Base-by-base conservation (phyloP, 2,888 invertebrate genomes). In the Lacanobia oleracea region DNA sequence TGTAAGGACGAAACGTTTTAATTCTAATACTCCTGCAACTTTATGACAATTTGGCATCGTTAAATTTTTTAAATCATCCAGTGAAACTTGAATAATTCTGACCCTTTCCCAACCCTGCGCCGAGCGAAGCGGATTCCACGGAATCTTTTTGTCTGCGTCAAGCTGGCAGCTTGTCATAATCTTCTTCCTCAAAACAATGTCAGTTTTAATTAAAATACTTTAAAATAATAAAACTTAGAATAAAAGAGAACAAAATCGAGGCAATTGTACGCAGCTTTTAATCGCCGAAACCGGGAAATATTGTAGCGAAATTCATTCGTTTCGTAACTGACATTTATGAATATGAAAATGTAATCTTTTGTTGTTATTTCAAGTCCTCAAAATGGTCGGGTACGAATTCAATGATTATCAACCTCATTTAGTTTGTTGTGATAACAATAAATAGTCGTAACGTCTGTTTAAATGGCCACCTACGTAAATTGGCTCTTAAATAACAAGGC, bases 171-270 rank as follows among this genome's bases (percentile, higher is more conserved):
- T 91, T 89, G 91, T 91, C 90, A 91, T 93, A 93, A 94, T 93
- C 92, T 89, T 87, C 88, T 87, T 88, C 87, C 86, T 83, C 86
- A 90, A 92, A 92, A 93, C 92, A 93, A 93, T 91, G 91, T 90
- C 88, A 87, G 89, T 89, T 93, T 92, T 92, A 93, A 93, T 94
- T 93, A 92, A 92, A 91, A 91, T 91, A 90, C 88, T 92, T 92
- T 88, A 87, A 88, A 91, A 92, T 89, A 90, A 91, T 90, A 91
- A 91, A 92, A 91, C 79, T 86, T 85, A 81, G 79, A 81, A 88
- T 87, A 88, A 90, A 88, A 88, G 86, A 86, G 87, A 86, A 88
- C 86, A 85, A 86, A 87, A 89, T 87, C 77, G 78, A 81, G 83
- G 79, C 85, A 88, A 88, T 89, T 89, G 83, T 87, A 87, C 84